Base-by-base conservation (phyloP, 1,140 invertebrate genomes). In the Bombus picipes region DNA sequence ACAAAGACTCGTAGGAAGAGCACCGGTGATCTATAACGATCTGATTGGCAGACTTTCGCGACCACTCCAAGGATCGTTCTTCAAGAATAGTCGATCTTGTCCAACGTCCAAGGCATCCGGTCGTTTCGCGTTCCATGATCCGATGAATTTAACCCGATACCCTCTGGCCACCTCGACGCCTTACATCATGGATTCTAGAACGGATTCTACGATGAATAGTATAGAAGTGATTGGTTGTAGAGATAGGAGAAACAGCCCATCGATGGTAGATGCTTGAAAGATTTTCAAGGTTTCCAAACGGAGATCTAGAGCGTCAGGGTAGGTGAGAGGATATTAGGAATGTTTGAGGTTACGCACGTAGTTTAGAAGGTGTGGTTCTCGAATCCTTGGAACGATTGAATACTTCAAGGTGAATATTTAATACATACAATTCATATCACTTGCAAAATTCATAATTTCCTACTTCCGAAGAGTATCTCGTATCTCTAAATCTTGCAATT, bases 31-130 rank as follows among this genome's bases (percentile, higher is more conserved):
- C 62, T 39, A 72, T 41, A 41, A 71, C 47, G 32, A 66, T 41
- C 13, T 34, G 76, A 81, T 81, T 75, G 62, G 72, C 43, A 75
- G 62, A 82, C 79, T 39, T 47, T 43, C n/a, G n/a, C 18, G 0
- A 53, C 47, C 47, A 1, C 47, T 53, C 68, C 68, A n/a, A 80
- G 68, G 39, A 73, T 73, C 68, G 53, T 13, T 59, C 53, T 47
- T 73, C 68, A 37, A 85, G 66, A 85, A 80, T 73, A 65, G 76
- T 78, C 76, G 53, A 62, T 80, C 53, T 84, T 84, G 83, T 62
- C n/a, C 82, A 79, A 37, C 75, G 82, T 78, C 74, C 75, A 73
- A 73, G 68, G 77, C 43, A 77, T 77, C 47, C 73, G 73, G 66
- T 70, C 43, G 73, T 76, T 75, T 75, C 81, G 37, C 81, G 81